These are phyloP conservation scores for Rhagoletis pomonella DNA, from an alignment of 1,140 invertebrate genomes.

Conservation along the genomic window DNA sequence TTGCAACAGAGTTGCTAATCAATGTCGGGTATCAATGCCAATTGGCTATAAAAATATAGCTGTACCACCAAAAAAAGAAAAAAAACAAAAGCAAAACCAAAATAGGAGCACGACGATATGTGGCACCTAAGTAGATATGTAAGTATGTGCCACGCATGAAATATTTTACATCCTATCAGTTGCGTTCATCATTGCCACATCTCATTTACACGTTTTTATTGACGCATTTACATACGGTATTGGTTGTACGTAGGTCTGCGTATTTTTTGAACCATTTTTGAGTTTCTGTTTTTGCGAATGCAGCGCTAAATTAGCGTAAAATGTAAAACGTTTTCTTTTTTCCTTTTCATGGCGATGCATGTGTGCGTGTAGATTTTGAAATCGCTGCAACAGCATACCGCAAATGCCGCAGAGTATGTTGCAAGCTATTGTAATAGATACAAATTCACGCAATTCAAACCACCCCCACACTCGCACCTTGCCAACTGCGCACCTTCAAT, in stretches of 20 bases:
- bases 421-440: conserved; percentile 30
- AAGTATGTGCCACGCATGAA: not conserved
- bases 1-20: not conserved
- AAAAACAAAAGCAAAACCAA: not conserved
- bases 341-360: too few relatives aligned
- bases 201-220: not conserved
- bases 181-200: not conserved
- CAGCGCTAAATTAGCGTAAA: not conserved
- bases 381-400: not conserved
- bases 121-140: not conserved
- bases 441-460: conserved; percentile 9
- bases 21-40: not conserved
- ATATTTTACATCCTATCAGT: not conserved
- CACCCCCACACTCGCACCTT: not conserved
- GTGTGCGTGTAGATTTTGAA: not conserved
- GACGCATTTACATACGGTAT: not conserved
- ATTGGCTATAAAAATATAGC: not conserved
- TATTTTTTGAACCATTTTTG: conserved; percentile 12
- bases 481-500: not conserved
- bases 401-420: conserved; percentile 30
- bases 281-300: not conserved
- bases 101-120: not conserved
- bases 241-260: not conserved
- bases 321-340: not conserved
- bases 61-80: not conserved